Evolutionary conservation across 1,140 invertebrate species (phyloP).

Genomic region (Phocides pigmalion): DNA sequence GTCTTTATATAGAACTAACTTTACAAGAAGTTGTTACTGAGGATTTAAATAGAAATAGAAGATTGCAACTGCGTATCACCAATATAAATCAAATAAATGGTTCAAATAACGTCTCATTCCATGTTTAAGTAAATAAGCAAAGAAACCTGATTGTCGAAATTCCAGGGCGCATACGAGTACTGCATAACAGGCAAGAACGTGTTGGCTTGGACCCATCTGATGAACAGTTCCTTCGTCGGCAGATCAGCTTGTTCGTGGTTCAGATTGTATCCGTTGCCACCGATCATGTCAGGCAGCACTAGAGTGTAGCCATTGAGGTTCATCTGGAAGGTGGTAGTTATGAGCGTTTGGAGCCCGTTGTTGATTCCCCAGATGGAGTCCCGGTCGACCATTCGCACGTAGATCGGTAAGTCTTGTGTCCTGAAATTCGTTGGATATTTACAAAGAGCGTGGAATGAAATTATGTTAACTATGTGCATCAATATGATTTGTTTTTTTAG

Average conservation of each 20-base stretch:
- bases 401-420: conserved; percentile 91
- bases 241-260: conserved; percentile 78
- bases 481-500: too few species aligned
- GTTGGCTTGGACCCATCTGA: conserved; percentile 95
- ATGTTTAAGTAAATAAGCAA: not conserved
- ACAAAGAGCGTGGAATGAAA: too few species aligned
- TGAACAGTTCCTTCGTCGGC: conserved; percentile 91
- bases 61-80: too few species aligned
- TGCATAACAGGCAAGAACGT: conserved; percentile 94
- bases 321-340: conserved; percentile 92
- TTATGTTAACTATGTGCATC: too few species aligned
- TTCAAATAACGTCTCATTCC: too few species aligned
- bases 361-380: conserved; percentile 91
- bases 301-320: conserved; percentile 94
- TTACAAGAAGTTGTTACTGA: too few species aligned
- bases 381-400: conserved; percentile 95
- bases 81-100: too few species aligned
- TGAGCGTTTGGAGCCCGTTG: conserved; percentile 91
- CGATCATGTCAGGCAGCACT: conserved; percentile 96
- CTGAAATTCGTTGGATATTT: conserved; percentile 81
- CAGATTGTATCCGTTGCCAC: conserved; percentile 91
- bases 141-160: conserved; percentile 88
- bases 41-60: too few species aligned
- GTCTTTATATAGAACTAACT: too few species aligned
- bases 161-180: conserved; percentile 95